Evolutionary conservation across 2,888 invertebrate genomes (phyloP).

Genomic region (Cephus sareptanus): DNA sequence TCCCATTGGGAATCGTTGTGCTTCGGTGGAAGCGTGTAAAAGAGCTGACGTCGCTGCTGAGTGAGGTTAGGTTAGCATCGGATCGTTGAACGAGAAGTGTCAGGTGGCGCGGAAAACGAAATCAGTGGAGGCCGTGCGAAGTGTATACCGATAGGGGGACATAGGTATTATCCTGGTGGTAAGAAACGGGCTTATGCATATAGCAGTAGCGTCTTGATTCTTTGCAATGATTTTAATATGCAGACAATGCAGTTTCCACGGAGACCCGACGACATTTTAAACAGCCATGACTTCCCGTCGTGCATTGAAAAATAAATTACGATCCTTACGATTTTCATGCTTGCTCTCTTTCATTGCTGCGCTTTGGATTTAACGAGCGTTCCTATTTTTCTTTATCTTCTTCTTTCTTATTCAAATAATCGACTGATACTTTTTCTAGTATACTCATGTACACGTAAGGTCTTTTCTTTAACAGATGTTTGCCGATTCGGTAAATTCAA

Average conservation of each 20-base stretch:
- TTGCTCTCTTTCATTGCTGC: background rate
- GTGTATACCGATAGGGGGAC: background rate
- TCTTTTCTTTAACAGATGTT: background rate
- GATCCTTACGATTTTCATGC: background rate
- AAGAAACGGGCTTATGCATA: background rate
- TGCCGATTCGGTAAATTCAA: background rate
- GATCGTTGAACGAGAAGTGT: background rate
- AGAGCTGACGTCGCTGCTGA: background rate
- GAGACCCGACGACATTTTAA: constrained; percentile 36
- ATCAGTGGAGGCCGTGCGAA: background rate
- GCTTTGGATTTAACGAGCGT: background rate
- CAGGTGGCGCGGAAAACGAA: background rate
- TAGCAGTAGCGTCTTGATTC: constrained; percentile 5
- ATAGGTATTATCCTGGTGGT: background rate
- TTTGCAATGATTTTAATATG: constrained; percentile 35
- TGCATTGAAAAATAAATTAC: background rate
- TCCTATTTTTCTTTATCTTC: background rate
- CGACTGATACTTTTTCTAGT: background rate
- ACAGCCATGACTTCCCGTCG: constrained; percentile 13
- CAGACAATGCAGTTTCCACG: constrained; percentile 38
- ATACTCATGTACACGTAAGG: background rate
- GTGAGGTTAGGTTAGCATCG: background rate
- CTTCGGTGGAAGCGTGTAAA: background rate
- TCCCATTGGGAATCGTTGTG: background rate
- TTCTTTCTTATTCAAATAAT: background rate